Evolutionary conservation across 2,888 invertebrate species (phyloP).

Genomic region (Gibbula magus): DNA sequence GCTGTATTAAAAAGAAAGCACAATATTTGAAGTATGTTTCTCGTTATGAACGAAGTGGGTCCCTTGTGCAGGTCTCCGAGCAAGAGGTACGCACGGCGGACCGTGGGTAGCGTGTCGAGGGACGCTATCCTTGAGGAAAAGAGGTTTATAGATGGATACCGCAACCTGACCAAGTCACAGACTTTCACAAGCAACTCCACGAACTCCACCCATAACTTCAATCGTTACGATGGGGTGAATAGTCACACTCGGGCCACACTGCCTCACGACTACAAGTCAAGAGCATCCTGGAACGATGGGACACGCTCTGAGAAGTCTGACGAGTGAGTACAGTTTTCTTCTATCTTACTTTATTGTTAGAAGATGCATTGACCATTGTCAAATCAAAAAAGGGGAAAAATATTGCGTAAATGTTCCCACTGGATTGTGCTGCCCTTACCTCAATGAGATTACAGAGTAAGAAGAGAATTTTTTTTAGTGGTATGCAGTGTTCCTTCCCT

Average conservation of each 20-base stretch:
- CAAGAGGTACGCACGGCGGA: constrained; percentile 78
- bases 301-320: constrained; percentile 63
- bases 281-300: constrained; percentile 58
- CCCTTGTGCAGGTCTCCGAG: constrained; percentile 82
- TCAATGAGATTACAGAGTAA: too few species aligned
- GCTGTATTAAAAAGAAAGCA: too few species aligned
- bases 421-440: too few species aligned
- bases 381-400: too few species aligned
- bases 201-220: constrained; percentile 30
- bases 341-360: background rate
- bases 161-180: constrained; percentile 68
- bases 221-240: constrained; percentile 56
- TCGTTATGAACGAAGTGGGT: too few species aligned
- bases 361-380: too few species aligned
- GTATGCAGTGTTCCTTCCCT: too few species aligned
- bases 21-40: too few species aligned
- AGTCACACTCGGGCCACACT: constrained; percentile 64
- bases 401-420: too few species aligned
- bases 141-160: constrained; percentile 69
- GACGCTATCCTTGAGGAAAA: constrained; percentile 72
- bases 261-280: constrained; percentile 66
- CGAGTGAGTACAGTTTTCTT: constrained; percentile 58
- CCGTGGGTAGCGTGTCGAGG: constrained; percentile 75
- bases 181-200: constrained; percentile 53
- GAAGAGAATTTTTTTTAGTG: too few species aligned